phyloP scores from a whole-genome alignment of 2,113 vertebrate species.

The Potamarius usumacintae region DNA sequence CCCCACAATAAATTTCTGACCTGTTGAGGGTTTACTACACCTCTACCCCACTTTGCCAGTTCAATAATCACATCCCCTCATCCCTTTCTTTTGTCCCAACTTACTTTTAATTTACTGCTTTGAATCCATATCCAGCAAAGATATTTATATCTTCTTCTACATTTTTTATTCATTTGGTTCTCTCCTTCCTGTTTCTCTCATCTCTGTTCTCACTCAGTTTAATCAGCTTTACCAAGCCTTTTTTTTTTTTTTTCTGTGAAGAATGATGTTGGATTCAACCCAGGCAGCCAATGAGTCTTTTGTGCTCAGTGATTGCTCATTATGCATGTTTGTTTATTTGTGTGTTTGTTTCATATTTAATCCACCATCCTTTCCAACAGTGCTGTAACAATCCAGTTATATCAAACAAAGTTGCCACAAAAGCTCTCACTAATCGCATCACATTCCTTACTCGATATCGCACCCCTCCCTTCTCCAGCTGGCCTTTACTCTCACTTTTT shows the following conservation, averaged over 20 bases:
- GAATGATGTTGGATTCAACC: conserved; percentile 37
- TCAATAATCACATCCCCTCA: background rate
- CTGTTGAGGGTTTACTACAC: too few relatives aligned
- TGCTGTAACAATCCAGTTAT: conserved; percentile 43
- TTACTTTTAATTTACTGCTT: background rate
- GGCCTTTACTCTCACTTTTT: conserved; percentile 12
- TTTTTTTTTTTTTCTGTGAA: conserved; percentile 22
- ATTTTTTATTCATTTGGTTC: background rate
- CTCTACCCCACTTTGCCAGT: background rate
- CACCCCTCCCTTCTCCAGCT: background rate
- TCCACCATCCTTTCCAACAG: conserved; percentile 43
- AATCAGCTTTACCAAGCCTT: conserved; percentile 44
- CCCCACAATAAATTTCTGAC: too few relatives aligned
- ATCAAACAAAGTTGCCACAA: background rate
- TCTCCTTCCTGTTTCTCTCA: conserved; percentile 1
- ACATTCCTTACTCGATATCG: background rate
- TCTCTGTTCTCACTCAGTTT: conserved; percentile 32
- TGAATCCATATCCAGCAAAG: background rate
- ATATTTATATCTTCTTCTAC: background rate
- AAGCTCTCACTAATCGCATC: conserved; percentile 13
- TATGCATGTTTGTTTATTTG: conserved; percentile 41
- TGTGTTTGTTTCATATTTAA: conserved; percentile 38
- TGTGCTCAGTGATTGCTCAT: conserved; percentile 42
- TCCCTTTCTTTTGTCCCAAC: background rate
- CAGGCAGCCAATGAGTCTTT: conserved; percentile 15